Base-by-base conservation (phyloP, 2,888 invertebrate species). In the Stratiomys singularior region DNA sequence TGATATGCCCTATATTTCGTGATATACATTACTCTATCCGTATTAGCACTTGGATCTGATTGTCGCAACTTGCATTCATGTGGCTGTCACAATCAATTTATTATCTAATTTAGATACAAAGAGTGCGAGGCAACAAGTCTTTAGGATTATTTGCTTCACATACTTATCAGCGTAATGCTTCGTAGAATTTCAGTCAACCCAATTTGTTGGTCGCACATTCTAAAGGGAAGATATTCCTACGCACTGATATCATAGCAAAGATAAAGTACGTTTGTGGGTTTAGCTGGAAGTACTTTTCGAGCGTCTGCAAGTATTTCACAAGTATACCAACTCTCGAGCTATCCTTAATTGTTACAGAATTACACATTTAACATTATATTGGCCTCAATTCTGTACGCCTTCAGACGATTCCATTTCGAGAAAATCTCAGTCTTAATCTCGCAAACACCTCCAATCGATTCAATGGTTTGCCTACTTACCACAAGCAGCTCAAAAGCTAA, bases 71-170 rank as follows among this genome's bases (percentile, higher is more conserved):
- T 5, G 60, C 27, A 25, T 3, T 63, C 63, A 63, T 5, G 63
- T n/a, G 25, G 15, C 63, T 63, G 28, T 60, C 60, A 63, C 27
- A 63, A 15, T 27, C 60, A 60, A 60, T 60, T 60, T 60, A 60
- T 1, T 60, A 60, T 23, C 52, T 60, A 60, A 60, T 60, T 60
- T n/a, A 60, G 52, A 52, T 37, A 37, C 37, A 3, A 37, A 37
- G 9, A 37, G 37, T 5, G 5, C 37, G 9, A 37, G 37, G 37
- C 37, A 9, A 37, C 37, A 37, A 37, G n/a, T 37, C 37, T 37
- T 37, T 37, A 37, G 9, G 37, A 37, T 37, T 5, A 3, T 37
- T 37, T 37, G 3, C 3, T 3, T 37, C 37, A 9, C 9, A 5
- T 9, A 37, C 37, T 37, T 37, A 37, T 37, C 9, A 3, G 9